A percentile compares a stretch with the other conserved stretches of the same genome.
Conservation (phyloP, 2,797 vertebrate genomes). For the Esox masquinongy region DNA sequence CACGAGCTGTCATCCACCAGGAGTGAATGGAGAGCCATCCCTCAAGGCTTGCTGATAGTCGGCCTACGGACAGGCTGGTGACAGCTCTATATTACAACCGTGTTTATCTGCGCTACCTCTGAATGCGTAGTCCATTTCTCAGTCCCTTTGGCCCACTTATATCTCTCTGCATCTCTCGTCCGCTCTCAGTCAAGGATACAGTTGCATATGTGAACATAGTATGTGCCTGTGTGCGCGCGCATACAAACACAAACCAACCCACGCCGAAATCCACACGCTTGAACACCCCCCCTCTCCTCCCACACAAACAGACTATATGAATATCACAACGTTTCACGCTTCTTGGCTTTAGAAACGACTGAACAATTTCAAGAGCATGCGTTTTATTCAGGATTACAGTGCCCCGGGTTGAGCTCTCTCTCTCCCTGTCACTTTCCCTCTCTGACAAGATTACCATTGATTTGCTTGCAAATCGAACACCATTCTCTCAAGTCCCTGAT, state of each 20-base stretch:
- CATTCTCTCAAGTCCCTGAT: constrained; percentile 58
- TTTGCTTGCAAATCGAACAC: constrained; percentile 62
- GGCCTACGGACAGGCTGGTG: constrained; percentile 41
- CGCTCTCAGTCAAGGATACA: constrained; percentile 12
- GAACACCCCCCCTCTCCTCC: not conserved
- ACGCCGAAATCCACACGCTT: constrained; percentile 2
- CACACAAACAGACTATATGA: not conserved
- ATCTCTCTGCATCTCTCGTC: not conserved
- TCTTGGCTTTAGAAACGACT: constrained; percentile 40
- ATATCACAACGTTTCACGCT: constrained; percentile 7
- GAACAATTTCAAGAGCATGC: constrained; percentile 32
- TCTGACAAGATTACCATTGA: constrained; percentile 69
- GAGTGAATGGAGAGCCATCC: constrained; percentile 25
- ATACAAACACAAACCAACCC: not conserved
- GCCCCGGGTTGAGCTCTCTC: constrained; percentile 26
- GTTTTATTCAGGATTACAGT: constrained; percentile 42
- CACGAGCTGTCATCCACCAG: constrained; percentile 49
- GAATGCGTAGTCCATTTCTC: constrained; percentile 25
- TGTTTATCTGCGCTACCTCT: constrained; percentile 52
- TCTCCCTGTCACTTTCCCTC: constrained; percentile 23
- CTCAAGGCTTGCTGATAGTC: constrained; percentile 26
- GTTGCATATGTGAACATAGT: not conserved
- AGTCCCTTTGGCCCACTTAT: constrained; percentile 9
- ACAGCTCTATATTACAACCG: constrained; percentile 49
- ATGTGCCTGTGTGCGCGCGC: not conserved